phyloP scores from a whole-genome alignment of 2,797 vertebrate genomes.

The Chloroceryle amazona region DNA sequence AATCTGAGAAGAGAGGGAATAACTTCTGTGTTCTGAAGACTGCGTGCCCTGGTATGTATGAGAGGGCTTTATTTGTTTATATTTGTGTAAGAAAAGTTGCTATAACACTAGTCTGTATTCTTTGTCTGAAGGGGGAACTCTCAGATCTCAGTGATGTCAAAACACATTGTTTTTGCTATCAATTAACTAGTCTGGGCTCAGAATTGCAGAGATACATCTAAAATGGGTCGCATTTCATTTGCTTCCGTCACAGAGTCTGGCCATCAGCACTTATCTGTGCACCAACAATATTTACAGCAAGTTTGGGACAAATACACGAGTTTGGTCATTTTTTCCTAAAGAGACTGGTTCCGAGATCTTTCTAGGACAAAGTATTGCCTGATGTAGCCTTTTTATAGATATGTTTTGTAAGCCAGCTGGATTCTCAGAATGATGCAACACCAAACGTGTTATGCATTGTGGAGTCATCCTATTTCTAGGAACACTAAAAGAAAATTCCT shows the following conservation, averaged over 20 bases:
- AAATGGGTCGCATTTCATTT: neutral
- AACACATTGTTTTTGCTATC: neutral
- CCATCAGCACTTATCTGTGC: neutral
- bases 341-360: neutral
- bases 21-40: neutral
- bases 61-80: accelerated
- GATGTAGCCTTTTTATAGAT: neutral
- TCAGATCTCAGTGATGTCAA: neutral
- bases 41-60: accelerated
- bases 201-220: neutral
- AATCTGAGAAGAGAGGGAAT: neutral
- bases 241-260: neutral
- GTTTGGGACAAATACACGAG: neutral
- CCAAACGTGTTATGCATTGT: neutral
- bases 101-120: neutral
- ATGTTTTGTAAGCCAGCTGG: neutral
- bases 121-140: neutral
- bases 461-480: slow-evolving; percentile 3
- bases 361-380: neutral
- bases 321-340: neutral
- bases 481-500: neutral
- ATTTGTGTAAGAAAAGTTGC: accelerated
- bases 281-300: neutral
- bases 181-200: neutral
- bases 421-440: neutral